Evolutionary conservation across 2,113 vertebrate genomes (phyloP), one percentile per base, ranked within the genome.

Genomic region (Hypanus sabinus): DNA sequence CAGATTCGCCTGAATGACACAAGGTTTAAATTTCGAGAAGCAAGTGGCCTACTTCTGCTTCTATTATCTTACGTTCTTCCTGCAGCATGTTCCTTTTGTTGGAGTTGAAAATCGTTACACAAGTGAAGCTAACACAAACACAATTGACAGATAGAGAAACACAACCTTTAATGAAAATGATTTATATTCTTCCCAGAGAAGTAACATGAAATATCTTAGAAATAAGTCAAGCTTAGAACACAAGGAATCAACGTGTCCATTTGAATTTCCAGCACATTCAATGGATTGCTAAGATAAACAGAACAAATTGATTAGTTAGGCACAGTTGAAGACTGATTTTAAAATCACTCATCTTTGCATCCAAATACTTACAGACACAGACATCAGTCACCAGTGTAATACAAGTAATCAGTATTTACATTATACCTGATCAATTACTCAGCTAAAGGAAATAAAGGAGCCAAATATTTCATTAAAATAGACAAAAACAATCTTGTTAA

Each of bases 301-400:
- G 91, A 73, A 73, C 8, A 70, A 30, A 55, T 73, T 93, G 24
- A 93, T 75, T 33, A 92, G 36, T 38, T 11, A 0, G 10, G 24
- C 36, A 55, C 70, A 93, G 73, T 30, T 75, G 91, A 73, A 93
- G 73, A 30, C 70, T 16, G 22, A 30, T 93, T 93, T 71, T 93
- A 73, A 46, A 30, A 27, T 55, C 73, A 75, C 36, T 33, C 91
- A 75, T 18, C 10, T 11, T 27, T 73, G 70, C 65, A 65, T 73
- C 68, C 30, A 38, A 92, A 16, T 65, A 92, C 7, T 92, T 71
- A 70, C n/a, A 75, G 70, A 93, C 27, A 0, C 91, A 55, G 20
- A 55, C 68, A 4, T 93, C 30, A 46, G 71, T 16, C 14, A 5
- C 16, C 30, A 33, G 22, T 93, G 20, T 27, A 93, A 38, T 71